A percentile compares a stretch with the other conserved stretches of the same genome.
Evolutionary conservation across 2,113 vertebrate species (phyloP).

Genomic region (Antechinus flavipes): DNA sequence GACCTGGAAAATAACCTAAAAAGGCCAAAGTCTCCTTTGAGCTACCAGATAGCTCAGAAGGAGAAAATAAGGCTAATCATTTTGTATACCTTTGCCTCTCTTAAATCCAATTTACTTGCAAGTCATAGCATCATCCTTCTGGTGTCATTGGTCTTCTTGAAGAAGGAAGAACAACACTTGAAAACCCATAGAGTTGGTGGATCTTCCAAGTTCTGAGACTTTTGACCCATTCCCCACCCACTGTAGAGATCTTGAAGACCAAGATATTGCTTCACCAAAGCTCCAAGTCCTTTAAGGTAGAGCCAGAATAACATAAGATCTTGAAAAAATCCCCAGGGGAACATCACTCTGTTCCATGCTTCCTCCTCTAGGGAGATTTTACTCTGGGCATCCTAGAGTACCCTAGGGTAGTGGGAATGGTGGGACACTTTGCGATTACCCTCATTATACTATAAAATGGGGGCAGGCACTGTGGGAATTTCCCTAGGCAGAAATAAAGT

Average conservation of each 20-base stretch:
- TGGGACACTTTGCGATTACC: not conserved
- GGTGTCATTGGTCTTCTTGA: not conserved
- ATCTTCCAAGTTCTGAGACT: not conserved
- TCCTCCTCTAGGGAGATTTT: not conserved
- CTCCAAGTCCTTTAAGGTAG: not conserved
- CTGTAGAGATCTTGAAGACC: not conserved
- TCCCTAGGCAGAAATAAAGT: not conserved
- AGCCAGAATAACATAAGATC: not conserved
- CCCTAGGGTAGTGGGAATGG: not conserved
- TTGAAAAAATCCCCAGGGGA: not conserved
- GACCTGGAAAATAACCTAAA: not conserved
- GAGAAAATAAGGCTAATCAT: not conserved
- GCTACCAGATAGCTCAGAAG: too few relatives aligned
- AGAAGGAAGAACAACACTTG: not conserved
- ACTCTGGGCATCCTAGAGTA: not conserved
- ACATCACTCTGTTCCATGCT: not conserved
- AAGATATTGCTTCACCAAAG: not conserved
- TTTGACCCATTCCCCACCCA: not conserved
- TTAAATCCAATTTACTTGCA: not conserved
- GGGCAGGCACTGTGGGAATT: not conserved
- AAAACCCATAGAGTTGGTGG: not conserved
- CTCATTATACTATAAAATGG: not conserved
- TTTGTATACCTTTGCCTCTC: not conserved
- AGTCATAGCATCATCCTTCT: not conserved
- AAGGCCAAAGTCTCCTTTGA: not conserved